A percentile compares a stretch with the other conserved stretches of the same genome.
These are phyloP conservation scores for Porites divaricata DNA, from an alignment of 92 coral and sea anemone species.

Conservation along the genomic window DNA sequence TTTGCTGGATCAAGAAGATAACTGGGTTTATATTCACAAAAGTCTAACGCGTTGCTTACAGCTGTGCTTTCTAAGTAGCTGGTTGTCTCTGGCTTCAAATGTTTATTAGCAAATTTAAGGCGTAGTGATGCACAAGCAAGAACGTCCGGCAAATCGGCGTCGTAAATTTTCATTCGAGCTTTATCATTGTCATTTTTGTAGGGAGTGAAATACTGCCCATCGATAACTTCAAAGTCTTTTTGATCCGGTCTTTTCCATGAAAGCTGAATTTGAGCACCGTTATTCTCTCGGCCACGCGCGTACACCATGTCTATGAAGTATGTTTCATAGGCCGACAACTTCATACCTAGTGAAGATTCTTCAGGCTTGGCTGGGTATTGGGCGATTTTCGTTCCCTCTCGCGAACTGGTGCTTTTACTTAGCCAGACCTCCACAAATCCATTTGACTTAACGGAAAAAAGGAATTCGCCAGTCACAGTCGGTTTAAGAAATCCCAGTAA, in stretches of 20 bases:
- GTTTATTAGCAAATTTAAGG: conserved; percentile 15
- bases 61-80: neutral
- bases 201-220: conserved; percentile 6
- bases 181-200: conserved; percentile 21
- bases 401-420: conserved; percentile 35
- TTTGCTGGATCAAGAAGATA: too few species aligned
- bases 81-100: conserved; percentile 11
- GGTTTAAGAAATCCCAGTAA: conserved; percentile 59
- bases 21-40: too few species aligned
- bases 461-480: conserved; percentile 39
- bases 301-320: conserved; percentile 37
- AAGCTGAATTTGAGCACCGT: conserved; percentile 23
- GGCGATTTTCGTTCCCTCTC: conserved; percentile 20
- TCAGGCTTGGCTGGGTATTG: neutral
- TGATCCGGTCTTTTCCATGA: conserved; percentile 40
- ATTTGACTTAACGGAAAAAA: conserved; percentile 45
- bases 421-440: conserved; percentile 63
- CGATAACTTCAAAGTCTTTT: conserved; percentile 7
- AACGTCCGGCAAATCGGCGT: conserved; percentile 19
- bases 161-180: conserved; percentile 25
- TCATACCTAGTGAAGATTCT: neutral
- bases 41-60: conserved; percentile 6
- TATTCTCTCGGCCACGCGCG: neutral
- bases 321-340: neutral
- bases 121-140: neutral